These are phyloP conservation scores for Rhagologus leucostigma DNA, from an alignment of 2,113 vertebrate species.

Conservation along the genomic window DNA sequence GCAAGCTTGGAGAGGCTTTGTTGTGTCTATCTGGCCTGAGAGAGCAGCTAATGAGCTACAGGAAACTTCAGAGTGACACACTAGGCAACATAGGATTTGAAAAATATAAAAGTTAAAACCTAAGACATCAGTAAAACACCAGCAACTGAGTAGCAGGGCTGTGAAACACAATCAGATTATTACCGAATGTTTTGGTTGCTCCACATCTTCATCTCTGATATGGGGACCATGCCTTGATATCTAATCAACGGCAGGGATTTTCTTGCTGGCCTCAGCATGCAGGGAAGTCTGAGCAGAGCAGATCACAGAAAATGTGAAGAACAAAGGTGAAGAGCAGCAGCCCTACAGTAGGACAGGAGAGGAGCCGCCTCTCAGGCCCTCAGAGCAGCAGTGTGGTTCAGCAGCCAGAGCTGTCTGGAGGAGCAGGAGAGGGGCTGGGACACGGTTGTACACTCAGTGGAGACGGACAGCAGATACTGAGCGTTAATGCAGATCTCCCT, in stretches of 20 bases:
- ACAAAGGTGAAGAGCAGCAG: not conserved
- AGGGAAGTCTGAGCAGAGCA: not conserved
- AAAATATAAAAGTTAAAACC: too few relatives aligned
- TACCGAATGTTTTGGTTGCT: not conserved
- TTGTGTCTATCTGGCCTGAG: too few relatives aligned
- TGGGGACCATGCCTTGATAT: not conserved
- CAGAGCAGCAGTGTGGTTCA: not conserved
- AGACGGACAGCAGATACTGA: fast-evolving
- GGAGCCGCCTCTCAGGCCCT: fast-evolving
- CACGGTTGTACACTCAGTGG: not conserved
- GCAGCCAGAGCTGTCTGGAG: not conserved
- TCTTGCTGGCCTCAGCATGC: not conserved
- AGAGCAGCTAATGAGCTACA: too few relatives aligned
- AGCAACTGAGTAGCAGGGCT: not conserved
- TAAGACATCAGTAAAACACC: not conserved
- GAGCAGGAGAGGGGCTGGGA: not conserved
- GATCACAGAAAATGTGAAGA: not conserved
- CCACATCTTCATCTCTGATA: not conserved
- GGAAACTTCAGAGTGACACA: too few relatives aligned
- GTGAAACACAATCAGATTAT: not conserved
- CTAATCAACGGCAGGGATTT: not conserved
- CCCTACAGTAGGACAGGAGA: not conserved
- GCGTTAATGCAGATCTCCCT: not conserved
- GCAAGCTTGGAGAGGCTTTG: too few relatives aligned
- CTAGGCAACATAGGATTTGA: too few relatives aligned